Evolutionary conservation across 2,888 invertebrate genomes (phyloP), one percentile per base, ranked within the genome.

Genomic region (Patella depressa): DNA sequence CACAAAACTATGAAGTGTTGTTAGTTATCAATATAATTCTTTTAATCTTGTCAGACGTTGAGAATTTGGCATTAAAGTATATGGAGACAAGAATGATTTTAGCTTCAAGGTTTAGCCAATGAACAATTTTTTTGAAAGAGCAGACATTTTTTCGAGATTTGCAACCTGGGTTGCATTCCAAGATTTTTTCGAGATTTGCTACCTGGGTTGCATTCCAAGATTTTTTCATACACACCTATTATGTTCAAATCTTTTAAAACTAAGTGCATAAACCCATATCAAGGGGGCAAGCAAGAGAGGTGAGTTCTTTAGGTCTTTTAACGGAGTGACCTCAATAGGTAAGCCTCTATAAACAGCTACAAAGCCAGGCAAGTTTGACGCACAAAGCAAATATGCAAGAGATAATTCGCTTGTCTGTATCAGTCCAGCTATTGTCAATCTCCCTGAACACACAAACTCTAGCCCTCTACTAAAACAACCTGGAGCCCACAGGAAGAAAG

Each of bases 391-490:
- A 79, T 77, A 79, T 74, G 75, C 71, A 59, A 45, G n/a, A 71
- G 71, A 79, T 79, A 75, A 77, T 77, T 79, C 73, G 72, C 77
- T 79, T 72, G 77, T 73, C 73, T 71, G 71, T 73, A 69, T 74
- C 55, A 73, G 75, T 69, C 69, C 19, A 53, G 14, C 53, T 53
- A 45, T 34, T 45, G 53, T 53, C 53, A 53, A 69, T 70, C 75
- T 69, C 53, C 59, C 14, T 14, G 59, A 57, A 29, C 59, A 45
- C 12, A 24, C 11, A 54, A 24, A 53, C 76, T 72, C 55, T 54
- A 73, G 53, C 57, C 73, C 73, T 65, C 74, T 73, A 15, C 73
- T 70, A 65, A 73, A 74, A 72, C 76, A 55, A 71, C 24, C 14
- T n/a, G 34, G 14, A 53, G 15, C 29, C 71, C 45, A 71, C n/a